Conservation (phyloP, 35 echinoderm and acorn worm species). For the Lytechinus variegatus region DNA sequence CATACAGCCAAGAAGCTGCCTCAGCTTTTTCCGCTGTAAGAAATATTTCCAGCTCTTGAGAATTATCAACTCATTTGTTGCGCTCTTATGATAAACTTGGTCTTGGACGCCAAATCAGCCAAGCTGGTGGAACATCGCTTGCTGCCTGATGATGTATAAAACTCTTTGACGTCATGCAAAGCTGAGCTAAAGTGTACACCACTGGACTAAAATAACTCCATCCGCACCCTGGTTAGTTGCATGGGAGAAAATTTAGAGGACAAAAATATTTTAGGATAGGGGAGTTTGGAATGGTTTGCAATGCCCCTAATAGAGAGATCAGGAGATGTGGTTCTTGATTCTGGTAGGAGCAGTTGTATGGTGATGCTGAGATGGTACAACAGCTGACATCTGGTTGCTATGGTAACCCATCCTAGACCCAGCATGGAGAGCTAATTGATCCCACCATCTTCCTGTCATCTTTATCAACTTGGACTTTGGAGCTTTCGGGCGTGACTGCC, state of each 20-base stretch:
- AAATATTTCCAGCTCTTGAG: not conserved
- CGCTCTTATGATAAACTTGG: slow-evolving; percentile 3
- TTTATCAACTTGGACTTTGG: slow-evolving; percentile 11
- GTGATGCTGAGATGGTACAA: too few species aligned
- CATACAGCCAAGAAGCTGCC: not conserved
- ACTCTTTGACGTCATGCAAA: slow-evolving; percentile 3
- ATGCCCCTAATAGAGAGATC: not conserved
- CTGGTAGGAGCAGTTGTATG: not conserved
- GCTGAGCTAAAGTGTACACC: slow-evolving; percentile 8
- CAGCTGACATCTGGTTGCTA: slow-evolving; percentile 27
- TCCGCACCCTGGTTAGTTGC: not conserved
- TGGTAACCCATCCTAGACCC: not conserved
- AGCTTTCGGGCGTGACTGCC: slow-evolving; percentile 6
- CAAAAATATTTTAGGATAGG: not conserved
- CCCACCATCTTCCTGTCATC: not conserved
- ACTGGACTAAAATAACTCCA: not conserved
- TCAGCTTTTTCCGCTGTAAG: not conserved
- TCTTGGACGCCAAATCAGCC: not conserved
- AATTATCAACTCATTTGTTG: not conserved
- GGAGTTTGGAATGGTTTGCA: not conserved
- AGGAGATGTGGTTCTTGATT: not conserved
- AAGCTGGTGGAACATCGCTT: not conserved
- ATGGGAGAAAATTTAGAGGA: not conserved
- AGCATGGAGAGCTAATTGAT: slow-evolving; percentile 42
- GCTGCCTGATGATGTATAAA: not conserved